Evolutionary conservation across 1,140 invertebrate species (phyloP), one percentile per base, ranked within the genome.

Genomic region (Caligus rogercresseyi): DNA sequence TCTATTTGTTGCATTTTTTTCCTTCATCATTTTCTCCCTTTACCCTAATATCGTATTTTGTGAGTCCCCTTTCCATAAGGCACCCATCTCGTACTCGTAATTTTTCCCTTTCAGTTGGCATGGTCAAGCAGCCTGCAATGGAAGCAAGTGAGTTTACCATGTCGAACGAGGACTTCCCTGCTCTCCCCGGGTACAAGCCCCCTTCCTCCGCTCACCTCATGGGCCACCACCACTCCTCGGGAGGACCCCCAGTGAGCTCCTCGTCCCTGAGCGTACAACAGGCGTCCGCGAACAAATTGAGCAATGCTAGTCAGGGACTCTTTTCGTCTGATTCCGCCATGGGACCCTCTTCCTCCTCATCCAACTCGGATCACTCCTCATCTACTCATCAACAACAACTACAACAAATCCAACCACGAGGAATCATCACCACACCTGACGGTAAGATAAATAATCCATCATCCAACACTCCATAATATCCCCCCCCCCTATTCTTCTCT

Each of bases 81-180:
- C n/a, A n/a, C n/a, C n/a, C n/a, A n/a, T n/a, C n/a, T n/a, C n/a
- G n/a, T n/a, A n/a, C n/a, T n/a, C n/a, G n/a, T n/a, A n/a, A n/a
- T n/a, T n/a, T n/a, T n/a, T 43, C n/a, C 31, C n/a, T 74, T 75
- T 23, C 72, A 87, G 88, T 92, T 74, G 89, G 89, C 70, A 92
- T 93, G 87, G 90, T 95, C 66, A 94, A 94, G 75, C 87, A 91
- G 73, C 87, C 87, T 64, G 86, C 85, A 69, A 82, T 85, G 25
- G 87, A 92, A 74, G 80, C 87, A 67, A 89, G 83, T 69, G 93
- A 96, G 75, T 98, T 97, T 76, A 89, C 87, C 67, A 96, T 98
- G 82, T 93, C 90, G 68, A 89, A 85, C 67, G 94, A 98, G 78
- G 95, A 98, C 75, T 98, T 98, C 77, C 94, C 94, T 66, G 94